Conservation (phyloP, 2,797 vertebrate genomes). For the Anguilla marmorata region DNA sequence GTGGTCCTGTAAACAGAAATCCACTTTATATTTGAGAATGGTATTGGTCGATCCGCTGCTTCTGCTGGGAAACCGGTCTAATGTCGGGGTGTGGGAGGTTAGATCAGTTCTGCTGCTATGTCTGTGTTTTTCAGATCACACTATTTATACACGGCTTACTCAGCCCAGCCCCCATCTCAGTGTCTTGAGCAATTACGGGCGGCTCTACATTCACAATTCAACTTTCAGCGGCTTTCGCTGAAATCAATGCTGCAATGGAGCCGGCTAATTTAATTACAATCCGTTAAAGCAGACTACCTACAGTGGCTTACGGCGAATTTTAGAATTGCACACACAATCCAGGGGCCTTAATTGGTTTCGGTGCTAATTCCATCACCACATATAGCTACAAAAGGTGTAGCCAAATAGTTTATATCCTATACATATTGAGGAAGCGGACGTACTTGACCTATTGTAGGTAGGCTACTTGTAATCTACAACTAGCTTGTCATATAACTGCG, state of each 20-base stretch:
- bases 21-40: conserved; percentile 70
- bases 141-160: conserved; percentile 96
- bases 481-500: not conserved
- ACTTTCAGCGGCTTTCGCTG: conserved; percentile 85
- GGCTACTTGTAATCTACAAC: conserved; percentile 37
- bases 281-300: conserved; percentile 69
- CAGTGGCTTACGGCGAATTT: conserved; percentile 53
- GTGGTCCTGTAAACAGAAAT: conserved; percentile 78
- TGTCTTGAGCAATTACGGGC: conserved; percentile 93
- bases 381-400: conserved; percentile 55
- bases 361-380: conserved; percentile 66
- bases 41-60: conserved; percentile 55
- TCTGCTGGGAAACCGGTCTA: conserved; percentile 70
- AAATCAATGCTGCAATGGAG: conserved; percentile 89
- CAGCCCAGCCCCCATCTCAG: conserved; percentile 84
- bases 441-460: conserved; percentile 31
- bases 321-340: conserved; percentile 40
- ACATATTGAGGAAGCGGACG: conserved; percentile 38
- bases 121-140: conserved; percentile 93
- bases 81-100: conserved; percentile 79
- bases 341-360: conserved; percentile 66
- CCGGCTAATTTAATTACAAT: conserved; percentile 81
- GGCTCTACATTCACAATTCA: conserved; percentile 80
- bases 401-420: conserved; percentile 21
- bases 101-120: conserved; percentile 93